Percentiles rank a stretch among this genome's conserved stretches.
phyloP scores from a whole-genome alignment of 2,113 vertebrate genomes.

The Ictalurus punctatus region DNA sequence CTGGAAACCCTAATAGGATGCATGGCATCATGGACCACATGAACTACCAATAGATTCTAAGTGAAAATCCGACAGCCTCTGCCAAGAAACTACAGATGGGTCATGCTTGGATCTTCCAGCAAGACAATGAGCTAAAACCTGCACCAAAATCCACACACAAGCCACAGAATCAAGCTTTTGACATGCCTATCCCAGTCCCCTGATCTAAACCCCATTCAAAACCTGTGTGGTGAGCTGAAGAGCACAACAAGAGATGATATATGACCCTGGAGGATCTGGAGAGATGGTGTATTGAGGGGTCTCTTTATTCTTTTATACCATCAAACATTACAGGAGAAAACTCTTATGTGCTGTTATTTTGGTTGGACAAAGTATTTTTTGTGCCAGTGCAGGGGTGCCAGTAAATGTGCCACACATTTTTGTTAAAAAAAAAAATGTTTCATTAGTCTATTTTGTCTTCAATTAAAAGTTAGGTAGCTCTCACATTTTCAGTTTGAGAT shows the following conservation, averaged over 20 bases:
- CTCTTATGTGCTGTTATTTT: neutral
- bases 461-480: neutral
- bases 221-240: neutral
- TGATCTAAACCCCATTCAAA: neutral
- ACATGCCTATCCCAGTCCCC: neutral
- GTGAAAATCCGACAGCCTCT: neutral
- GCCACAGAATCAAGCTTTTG: neutral
- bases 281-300: neutral
- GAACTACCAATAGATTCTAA: neutral
- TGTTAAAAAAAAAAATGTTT: neutral
- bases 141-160: neutral
- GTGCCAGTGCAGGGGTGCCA: neutral
- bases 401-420: neutral
- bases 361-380: neutral
- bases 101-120: neutral
- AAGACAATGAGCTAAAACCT: neutral
- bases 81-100: neutral
- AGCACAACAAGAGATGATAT: neutral
- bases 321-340: neutral
- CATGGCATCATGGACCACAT: neutral
- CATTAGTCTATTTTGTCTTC: neutral
- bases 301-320: neutral
- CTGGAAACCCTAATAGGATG: neutral
- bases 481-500: neutral
- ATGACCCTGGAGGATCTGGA: neutral